Conservation (phyloP, 2,888 invertebrate genomes). For the Himalopsyche anomala region DNA sequence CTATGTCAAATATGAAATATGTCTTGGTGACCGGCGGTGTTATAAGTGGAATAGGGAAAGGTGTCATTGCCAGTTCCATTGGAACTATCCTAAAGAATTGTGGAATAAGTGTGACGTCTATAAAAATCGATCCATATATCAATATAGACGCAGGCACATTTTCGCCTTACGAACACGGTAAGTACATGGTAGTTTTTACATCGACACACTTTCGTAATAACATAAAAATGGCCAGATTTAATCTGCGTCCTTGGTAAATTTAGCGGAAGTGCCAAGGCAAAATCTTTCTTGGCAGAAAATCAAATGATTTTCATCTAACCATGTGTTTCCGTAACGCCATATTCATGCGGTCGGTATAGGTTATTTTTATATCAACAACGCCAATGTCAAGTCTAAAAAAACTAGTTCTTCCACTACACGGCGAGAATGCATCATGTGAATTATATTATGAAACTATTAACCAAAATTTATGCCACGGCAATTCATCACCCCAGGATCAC, state of each 20-base stretch:
- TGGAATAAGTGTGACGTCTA: slow-evolving; percentile 96
- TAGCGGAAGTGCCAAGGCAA: neutral
- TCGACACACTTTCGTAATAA: neutral
- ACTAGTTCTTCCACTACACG: neutral
- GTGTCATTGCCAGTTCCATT: slow-evolving; percentile 96
- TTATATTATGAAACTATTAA: no score
- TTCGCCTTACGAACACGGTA: slow-evolving; percentile 99
- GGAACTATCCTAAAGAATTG: slow-evolving; percentile 97
- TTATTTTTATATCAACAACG: slow-evolving; percentile 55
- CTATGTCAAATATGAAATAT: slow-evolving; percentile 88
- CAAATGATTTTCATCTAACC: slow-evolving; percentile 43
- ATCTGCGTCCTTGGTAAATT: neutral
- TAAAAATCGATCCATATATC: slow-evolving; percentile 99
- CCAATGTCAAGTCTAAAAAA: slow-evolving; percentile 57
- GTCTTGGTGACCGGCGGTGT: slow-evolving; percentile 99
- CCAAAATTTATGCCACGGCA: neutral
- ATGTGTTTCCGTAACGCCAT: slow-evolving; percentile 54
- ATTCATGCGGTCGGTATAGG: slow-evolving; percentile 41
- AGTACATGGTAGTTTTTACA: slow-evolving; percentile 11
- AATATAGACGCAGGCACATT: slow-evolving; percentile 99
- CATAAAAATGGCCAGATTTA: neutral
- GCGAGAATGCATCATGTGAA: no score
- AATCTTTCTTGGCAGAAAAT: slow-evolving; percentile 49
- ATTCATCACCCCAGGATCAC: neutral
- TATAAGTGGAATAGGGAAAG: slow-evolving; percentile 98